A percentile compares a stretch with the other conserved stretches of the same genome.
phyloP scores from a whole-genome alignment of 1,140 invertebrate species.

The Papilio polyxenes region DNA sequence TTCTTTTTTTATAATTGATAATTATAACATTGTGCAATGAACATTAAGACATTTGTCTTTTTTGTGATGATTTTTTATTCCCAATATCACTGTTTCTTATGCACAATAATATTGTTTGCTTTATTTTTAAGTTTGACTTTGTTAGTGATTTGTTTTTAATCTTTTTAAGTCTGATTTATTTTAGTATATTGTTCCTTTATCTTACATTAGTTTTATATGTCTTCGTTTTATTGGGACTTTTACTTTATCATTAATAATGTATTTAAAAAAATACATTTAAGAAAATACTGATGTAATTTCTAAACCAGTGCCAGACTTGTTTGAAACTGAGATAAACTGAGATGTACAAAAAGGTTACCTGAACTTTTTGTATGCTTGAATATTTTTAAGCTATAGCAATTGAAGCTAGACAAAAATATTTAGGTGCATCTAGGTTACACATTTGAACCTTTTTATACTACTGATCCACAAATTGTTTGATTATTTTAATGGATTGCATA shows the following conservation, averaged over 20 bases:
- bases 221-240: constrained; percentile 25
- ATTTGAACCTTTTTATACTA: constrained; percentile 36
- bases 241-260: background rate
- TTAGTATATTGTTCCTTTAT: constrained; percentile 56
- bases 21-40: constrained; percentile 28
- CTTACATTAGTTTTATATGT: constrained; percentile 37
- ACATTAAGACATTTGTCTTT: constrained; percentile 17
- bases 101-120: constrained; percentile 60
- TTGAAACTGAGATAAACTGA: constrained; percentile 45
- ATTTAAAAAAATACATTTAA: background rate
- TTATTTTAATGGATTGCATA: background rate
- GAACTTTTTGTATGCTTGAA: constrained; percentile 63
- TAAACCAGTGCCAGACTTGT: constrained; percentile 35
- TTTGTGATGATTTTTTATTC: constrained; percentile 37
- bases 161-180: constrained; percentile 60
- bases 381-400: constrained; percentile 47
- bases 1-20: background rate
- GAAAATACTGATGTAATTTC: background rate
- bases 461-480: background rate
- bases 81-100: constrained; percentile 58
- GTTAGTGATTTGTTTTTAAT: constrained; percentile 56
- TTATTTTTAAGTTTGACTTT: constrained; percentile 61
- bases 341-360: constrained; percentile 77
- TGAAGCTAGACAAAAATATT: constrained; percentile 40
- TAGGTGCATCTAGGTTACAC: constrained; percentile 64